These are phyloP conservation scores for Formicarius rufipectus DNA, from an alignment of 2,113 vertebrate genomes.

Conservation along the genomic window DNA sequence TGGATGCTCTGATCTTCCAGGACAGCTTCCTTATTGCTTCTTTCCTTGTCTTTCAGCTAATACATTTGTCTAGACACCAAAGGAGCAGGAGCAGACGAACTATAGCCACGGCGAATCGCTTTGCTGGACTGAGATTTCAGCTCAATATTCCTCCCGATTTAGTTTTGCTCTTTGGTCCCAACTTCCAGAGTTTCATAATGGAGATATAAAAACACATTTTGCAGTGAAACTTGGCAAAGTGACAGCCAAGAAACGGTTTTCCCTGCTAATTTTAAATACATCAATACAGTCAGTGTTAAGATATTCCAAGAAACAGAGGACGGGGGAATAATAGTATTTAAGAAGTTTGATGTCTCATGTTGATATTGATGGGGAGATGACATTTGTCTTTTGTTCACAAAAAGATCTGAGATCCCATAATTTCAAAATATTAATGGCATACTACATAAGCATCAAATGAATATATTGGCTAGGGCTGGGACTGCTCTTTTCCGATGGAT, in stretches of 20 bases:
- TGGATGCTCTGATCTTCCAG: not conserved
- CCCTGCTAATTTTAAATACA: conserved; percentile 5
- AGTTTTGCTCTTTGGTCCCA: not conserved
- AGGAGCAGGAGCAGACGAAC: not conserved
- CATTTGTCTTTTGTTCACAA: conserved; percentile 19
- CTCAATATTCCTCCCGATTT: not conserved
- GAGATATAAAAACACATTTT: not conserved
- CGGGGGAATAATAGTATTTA: not conserved
- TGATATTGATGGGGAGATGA: not conserved
- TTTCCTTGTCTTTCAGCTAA: not conserved
- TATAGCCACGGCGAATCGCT: not conserved
- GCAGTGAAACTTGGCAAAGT: not conserved
- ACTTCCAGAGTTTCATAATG: not conserved
- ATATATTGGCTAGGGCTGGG: not conserved
- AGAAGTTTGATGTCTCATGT: not conserved
- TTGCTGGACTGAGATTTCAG: not conserved
- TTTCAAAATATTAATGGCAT: conserved; percentile 17
- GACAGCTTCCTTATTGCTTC: not conserved
- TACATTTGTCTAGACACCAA: not conserved
- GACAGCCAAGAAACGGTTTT: conserved; percentile 9
- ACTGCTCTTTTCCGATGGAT: not conserved
- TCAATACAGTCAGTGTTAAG: not conserved
- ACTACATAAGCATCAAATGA: not conserved
- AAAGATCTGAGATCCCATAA: not conserved
- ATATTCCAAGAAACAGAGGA: not conserved